Evolutionary conservation across 2,888 invertebrate species (phyloP), one percentile per base, ranked within the genome.

Genomic region (Leptura quadrifasciata): DNA sequence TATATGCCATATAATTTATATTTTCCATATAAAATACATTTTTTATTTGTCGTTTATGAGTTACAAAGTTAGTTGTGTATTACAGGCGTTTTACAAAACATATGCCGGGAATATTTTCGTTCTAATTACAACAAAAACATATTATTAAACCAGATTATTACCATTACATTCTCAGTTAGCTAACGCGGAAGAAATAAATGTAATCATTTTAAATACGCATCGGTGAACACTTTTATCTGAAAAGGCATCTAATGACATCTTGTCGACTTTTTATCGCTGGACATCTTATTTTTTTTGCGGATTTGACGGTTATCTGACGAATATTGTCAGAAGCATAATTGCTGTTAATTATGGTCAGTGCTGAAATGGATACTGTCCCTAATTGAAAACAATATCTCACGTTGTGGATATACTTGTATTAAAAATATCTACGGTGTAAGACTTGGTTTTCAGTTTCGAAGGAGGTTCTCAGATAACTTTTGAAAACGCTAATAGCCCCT

Each of bases 101-200:
- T 17, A 47, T 47, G n/a, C 47, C 47, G 15, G n/a, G n/a, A n/a
- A 47, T 47, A 47, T 47, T 47, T 47, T n/a, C 47, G 12, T 47
- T 47, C 47, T n/a, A 47, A 47, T 47, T 47, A 5, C 47, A 39
- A 15, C 39, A 39, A 39, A 15, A 39, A 39, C 15, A 47, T n/a
- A 47, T 47, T 47, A 47, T 47, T 47, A 47, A 47, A 47, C 47
- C n/a, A 47, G n/a, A 47, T 47, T n/a, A 47, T 47, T 47, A 47
- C 47, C 47, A 47, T 47, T 47, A n/a, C 10, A 10, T n/a, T 47
- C 47, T n/a, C 47, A 47, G 47, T 47, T 47, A n/a, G n/a, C n/a
- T 47, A 47, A 47, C 47, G n/a, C 47, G 47, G n/a, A 47, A 47
- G 5, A 39, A 39, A 15, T 39, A 47, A 31, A 47, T 47, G 15